Conservation (phyloP, 2,888 invertebrate genomes). For the Caenorhabditis angaria region DNA sequence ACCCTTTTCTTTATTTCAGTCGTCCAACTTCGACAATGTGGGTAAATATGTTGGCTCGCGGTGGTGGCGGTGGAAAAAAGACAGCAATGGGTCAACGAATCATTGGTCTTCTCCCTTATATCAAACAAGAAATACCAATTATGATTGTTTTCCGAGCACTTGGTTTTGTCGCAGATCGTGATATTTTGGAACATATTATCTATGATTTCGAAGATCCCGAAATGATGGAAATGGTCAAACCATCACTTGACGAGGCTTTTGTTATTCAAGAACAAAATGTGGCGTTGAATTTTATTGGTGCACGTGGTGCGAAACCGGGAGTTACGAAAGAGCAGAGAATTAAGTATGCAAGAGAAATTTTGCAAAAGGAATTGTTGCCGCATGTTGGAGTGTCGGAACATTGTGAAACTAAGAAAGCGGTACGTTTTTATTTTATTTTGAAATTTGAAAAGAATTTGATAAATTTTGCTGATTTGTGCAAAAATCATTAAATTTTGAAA, state of each 20-base stretch:
- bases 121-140: constrained; percentile 94
- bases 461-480: background rate
- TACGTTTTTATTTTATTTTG: constrained; percentile 18
- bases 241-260: constrained; percentile 97
- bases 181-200: constrained; percentile 98
- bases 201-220: constrained; percentile 99
- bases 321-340: constrained; percentile 98
- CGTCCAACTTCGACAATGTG: constrained; percentile 88
- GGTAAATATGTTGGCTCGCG: constrained; percentile 99
- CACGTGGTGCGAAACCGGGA: constrained; percentile 94
- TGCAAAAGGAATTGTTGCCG: constrained; percentile 99
- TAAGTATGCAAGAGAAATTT: constrained; percentile 97
- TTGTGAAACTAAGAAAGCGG: constrained; percentile 98
- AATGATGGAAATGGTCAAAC: constrained; percentile 99
- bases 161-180: constrained; percentile 98
- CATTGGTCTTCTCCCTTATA: constrained; percentile 95
- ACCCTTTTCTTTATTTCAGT: no score
- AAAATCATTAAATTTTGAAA: background rate
- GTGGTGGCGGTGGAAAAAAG: constrained; percentile 83
- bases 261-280: constrained; percentile 98
- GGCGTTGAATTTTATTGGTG: constrained; percentile 96
- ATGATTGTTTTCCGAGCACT: constrained; percentile 99
- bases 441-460: background rate
- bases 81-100: constrained; percentile 98
- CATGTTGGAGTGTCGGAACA: constrained; percentile 99